Base-by-base conservation (phyloP, 2,113 vertebrate genomes). In the Nannospalax galili region DNA sequence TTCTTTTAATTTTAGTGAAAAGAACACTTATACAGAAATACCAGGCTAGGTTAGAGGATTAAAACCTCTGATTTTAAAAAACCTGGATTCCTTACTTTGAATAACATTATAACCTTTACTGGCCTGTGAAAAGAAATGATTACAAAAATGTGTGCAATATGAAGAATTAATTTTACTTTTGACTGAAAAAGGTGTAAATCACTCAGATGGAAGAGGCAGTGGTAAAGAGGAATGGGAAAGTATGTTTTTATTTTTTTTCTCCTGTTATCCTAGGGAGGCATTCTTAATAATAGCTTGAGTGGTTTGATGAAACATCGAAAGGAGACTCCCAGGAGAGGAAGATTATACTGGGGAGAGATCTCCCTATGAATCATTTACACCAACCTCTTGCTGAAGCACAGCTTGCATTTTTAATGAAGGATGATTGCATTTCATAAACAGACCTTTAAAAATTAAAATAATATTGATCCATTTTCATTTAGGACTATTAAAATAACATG, bases 381-480 rank as follows among this genome's bases (percentile, higher is more conserved):
- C 98, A 97, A 98, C 98, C 96, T 98, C 92, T 97, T 98, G 97
- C 98, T 97, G 98, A 98, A 98, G 98, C 98, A 92, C 98, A 98
- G 98, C 98, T 98, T 99, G 98, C 99, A 99, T 99, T 99, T 99
- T 99, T 99, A 99, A 99, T 99, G 98, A 99, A 98, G 97, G 99
- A 99, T 99, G 99, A 99, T 99, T 99, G 98, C 98, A 98, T 99
- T 99, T 99, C 98, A 99, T 99, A 99, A 99, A 99, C 99, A 99
- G 98, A 98, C 97, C 98, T 98, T 98, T 98, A 98, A 99, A 99
- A 99, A 99, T 99, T 99, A 98, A 99, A 99, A 98, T 98, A 98
- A 98, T 99, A 99, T 99, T 98, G 99, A 99, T 99, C 98, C 91
- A 97, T 97, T 95, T 97, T 98, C 97, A 98, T 97, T 98, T 98